Evolutionary conservation across 2,797 vertebrate genomes (phyloP), one percentile per base, ranked within the genome.

Genomic region (Coranthus polyacanthus): DNA sequence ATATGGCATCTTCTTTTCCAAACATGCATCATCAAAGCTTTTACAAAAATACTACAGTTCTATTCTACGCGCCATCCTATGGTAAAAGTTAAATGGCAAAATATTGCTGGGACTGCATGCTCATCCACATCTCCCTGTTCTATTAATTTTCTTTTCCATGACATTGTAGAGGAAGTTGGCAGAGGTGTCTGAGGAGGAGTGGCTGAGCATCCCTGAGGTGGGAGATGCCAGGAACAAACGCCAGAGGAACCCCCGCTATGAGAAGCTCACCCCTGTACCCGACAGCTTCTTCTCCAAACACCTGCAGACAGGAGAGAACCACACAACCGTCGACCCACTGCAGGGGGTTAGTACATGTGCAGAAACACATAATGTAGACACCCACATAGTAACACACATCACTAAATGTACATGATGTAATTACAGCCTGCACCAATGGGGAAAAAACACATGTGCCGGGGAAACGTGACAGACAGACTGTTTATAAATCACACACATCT

Each of bases 281-380:
- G 98, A 99, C 81, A 99, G 97, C 84, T 99, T 99, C 92, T 99
- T 99, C 61, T 95, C 98, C 68, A 99, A 99, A 75, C 97, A 99
- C 78, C 84, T 99, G 15, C 95, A 99, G 87, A 95, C 94, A 0
- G 97, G 98, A 68, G 97, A 99, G 51, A 97, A 95, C 44, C 94
- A 99, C 75, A 96, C 96, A 1, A 88, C 91, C 0, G 98, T 99
- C 61, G 97, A 99, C 62, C 98, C 98, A 1, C 93, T 97, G 17
- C 95, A 99, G 39, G 96, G 94, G 20, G 98, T 99, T 46, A 91
- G 97, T 87, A 59, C 20, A 38, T 5, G 38, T 21, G 15, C 10
- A 67, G 50, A 37, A 10, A 59, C 24, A 37, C 3, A 24, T n/a
- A 20, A 11, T 32, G 13, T 5, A 6, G 13, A 21, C 13, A 17